Conservation (phyloP, 2,888 invertebrate species). For the Chymomyza fuscimana region DNA sequence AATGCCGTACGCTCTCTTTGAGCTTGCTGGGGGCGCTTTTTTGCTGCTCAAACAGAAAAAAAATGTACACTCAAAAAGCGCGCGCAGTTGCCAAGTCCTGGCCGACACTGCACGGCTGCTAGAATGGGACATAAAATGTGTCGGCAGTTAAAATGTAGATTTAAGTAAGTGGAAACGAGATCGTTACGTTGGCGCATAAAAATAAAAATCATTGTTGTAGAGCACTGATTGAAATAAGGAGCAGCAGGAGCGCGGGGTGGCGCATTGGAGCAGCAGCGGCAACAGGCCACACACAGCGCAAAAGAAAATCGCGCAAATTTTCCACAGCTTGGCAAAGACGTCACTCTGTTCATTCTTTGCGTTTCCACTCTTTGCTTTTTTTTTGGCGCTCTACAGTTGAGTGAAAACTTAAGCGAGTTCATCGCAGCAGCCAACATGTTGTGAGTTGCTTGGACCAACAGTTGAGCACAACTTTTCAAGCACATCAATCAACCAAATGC, state of each 20-base stretch:
- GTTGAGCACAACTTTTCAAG: constrained; percentile 14
- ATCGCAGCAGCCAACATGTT: constrained; percentile 58
- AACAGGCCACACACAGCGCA: constrained; percentile 20
- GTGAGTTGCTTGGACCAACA: constrained; percentile 31
- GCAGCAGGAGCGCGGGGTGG: constrained; percentile 36
- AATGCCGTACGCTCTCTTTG: neutral
- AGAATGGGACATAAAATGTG: constrained; percentile 80
- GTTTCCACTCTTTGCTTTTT: constrained; percentile 52
- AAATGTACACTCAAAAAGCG: neutral
- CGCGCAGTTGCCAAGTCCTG: neutral
- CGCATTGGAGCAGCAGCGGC: constrained; percentile 19
- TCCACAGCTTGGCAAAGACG: constrained; percentile 21
- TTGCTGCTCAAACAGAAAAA: neutral
- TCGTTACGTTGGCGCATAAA: constrained; percentile 80
- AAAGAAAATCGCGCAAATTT: constrained; percentile 52
- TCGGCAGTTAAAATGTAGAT: constrained; percentile 79
- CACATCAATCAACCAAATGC: constrained; percentile 52
- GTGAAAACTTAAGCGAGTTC: constrained; percentile 47
- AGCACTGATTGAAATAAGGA: constrained; percentile 79
- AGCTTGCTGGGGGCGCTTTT: constrained; percentile 39
- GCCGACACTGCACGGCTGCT: constrained; percentile 62
- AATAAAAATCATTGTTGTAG: constrained; percentile 79
- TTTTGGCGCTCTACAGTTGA: constrained; percentile 40
- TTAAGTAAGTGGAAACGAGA: constrained; percentile 81
- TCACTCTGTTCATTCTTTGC: constrained; percentile 50